These are phyloP conservation scores for Girardinus metallicus DNA, from an alignment of 2,797 vertebrate genomes.

Conservation along the genomic window DNA sequence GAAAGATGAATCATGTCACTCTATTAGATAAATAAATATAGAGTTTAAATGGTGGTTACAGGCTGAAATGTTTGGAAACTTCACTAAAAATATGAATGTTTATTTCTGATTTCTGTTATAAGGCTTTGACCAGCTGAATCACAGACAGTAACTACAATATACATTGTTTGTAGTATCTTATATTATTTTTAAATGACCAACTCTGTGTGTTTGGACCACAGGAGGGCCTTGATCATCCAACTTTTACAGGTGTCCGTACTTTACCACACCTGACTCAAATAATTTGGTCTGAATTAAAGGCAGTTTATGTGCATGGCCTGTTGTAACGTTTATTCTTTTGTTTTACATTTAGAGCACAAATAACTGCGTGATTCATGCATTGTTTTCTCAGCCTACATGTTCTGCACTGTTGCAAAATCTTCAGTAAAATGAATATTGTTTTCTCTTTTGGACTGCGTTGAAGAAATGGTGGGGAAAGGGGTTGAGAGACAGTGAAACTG, in stretches of 20 bases:
- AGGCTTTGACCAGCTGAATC: neutral
- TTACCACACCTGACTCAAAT: neutral
- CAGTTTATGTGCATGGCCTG: too few relatives aligned
- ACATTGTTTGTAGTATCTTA: neutral
- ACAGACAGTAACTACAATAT: neutral
- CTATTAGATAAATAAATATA: neutral
- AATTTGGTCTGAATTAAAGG: neutral
- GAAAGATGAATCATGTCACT: neutral
- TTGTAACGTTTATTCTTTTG: too few relatives aligned
- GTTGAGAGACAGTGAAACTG: too few relatives aligned
- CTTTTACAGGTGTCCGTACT: neutral
- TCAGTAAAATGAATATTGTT: too few relatives aligned
- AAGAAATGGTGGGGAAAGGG: too few relatives aligned
- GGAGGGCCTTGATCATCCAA: neutral
- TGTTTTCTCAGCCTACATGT: too few relatives aligned
- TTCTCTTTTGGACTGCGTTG: too few relatives aligned
- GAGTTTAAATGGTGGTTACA: neutral
- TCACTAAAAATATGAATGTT: neutral
- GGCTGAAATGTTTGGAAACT: too few relatives aligned
- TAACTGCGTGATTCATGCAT: too few relatives aligned
- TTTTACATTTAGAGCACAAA: too few relatives aligned
- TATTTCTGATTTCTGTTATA: neutral
- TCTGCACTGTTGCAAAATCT: too few relatives aligned
- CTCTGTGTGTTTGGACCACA: neutral
- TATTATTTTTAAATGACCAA: neutral